Conservation (phyloP, 64 coral and sea anemone genomes). For the Montipora efflorescens region DNA sequence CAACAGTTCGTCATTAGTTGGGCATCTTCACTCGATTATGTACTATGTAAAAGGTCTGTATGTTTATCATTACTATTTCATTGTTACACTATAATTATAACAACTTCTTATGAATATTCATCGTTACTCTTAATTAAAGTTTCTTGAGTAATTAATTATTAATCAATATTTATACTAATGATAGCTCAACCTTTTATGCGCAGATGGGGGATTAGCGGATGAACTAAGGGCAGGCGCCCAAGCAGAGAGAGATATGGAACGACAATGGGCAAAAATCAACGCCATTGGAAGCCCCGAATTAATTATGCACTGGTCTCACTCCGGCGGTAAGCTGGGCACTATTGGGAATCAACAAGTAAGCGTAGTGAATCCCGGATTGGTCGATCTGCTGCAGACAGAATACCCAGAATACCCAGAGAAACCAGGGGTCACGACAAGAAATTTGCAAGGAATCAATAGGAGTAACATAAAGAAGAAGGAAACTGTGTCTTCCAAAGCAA, state of each 20-base stretch:
- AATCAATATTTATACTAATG: too few species aligned
- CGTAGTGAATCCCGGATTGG: conserved; percentile 72
- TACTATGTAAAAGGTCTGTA: too few species aligned
- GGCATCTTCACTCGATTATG: too few species aligned
- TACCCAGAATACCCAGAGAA: conserved; percentile 70
- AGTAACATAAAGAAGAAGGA: conserved; percentile 3
- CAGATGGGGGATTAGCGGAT: neutral
- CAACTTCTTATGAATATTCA: too few species aligned
- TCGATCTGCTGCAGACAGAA: conserved; percentile 92
- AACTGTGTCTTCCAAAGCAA: neutral
- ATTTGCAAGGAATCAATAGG: neutral
- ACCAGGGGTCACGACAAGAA: neutral
- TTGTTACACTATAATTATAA: too few species aligned
- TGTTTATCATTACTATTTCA: too few species aligned
- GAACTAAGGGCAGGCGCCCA: conserved; percentile 13
- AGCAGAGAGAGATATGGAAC: conserved; percentile 57
- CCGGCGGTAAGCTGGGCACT: conserved; percentile 44
- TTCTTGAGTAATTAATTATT: too few species aligned
- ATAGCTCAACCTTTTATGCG: neutral
- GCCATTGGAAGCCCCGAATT: conserved; percentile 75
- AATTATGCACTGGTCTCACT: conserved; percentile 53
- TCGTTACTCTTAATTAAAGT: too few species aligned
- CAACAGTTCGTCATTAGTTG: too few species aligned
- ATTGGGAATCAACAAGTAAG: conserved; percentile 71
- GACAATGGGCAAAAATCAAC: conserved; percentile 58